phyloP scores from a whole-genome alignment of 2,113 vertebrate genomes.

The Larimichthys polyactis region DNA sequence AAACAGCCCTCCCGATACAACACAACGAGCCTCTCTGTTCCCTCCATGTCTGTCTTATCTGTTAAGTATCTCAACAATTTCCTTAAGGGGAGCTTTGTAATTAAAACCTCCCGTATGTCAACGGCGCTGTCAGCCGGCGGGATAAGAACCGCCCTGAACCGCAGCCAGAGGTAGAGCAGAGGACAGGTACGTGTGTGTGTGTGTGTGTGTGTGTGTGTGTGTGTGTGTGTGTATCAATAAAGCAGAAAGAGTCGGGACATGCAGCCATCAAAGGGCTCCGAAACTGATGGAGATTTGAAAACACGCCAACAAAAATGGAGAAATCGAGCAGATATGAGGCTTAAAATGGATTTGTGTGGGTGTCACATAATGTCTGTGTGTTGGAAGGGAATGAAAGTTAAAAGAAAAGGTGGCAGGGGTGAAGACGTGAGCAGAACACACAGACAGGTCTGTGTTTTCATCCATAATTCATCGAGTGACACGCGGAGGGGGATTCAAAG shows the following conservation, averaged over 20 bases:
- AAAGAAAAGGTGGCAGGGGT: constrained; percentile 31
- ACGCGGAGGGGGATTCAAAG: constrained; percentile 71
- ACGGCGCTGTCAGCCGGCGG: constrained; percentile 66
- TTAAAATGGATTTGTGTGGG: constrained; percentile 7
- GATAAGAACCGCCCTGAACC: constrained; percentile 29
- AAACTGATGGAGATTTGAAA: constrained; percentile 27
- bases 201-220: neutral
- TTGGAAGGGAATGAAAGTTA: neutral
- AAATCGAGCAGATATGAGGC: neutral
- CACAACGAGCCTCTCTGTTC: constrained; percentile 73
- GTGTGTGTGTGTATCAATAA: neutral
- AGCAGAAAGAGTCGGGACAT: neutral
- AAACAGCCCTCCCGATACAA: constrained; percentile 22
- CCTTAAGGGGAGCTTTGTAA: constrained; percentile 77
- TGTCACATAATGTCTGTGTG: constrained; percentile 1
- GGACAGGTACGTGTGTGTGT: constrained; percentile 51
- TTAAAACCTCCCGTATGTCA: constrained; percentile 72
- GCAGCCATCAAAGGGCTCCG: constrained; percentile 11
- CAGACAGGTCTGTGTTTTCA: constrained; percentile 54
- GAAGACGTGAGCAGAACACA: constrained; percentile 38
- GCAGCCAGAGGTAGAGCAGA: constrained; percentile 45
- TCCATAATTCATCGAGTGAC: constrained; percentile 68
- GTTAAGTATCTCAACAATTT: constrained; percentile 78
- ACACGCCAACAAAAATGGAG: neutral
- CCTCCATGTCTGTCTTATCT: constrained; percentile 66